phyloP scores from a whole-genome alignment of 2,797 vertebrate genomes.

The Eulemur mongoz region DNA sequence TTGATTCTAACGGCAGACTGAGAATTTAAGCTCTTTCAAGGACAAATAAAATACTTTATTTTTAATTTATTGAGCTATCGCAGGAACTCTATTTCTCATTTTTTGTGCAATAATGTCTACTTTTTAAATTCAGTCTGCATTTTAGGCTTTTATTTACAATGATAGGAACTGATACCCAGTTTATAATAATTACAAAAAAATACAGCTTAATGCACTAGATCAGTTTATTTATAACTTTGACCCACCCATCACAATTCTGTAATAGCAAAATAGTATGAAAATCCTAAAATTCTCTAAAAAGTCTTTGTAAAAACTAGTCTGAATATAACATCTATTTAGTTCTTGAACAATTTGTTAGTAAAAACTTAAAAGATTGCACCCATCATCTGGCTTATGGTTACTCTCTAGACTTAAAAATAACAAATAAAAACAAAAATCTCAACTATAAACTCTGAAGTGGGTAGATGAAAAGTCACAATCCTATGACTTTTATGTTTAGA shows the following conservation, averaged over 20 bases:
- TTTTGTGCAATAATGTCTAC: background rate
- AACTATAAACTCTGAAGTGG: background rate
- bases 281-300: background rate
- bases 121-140: slow-evolving; percentile 1
- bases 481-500: background rate
- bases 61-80: background rate
- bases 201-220: background rate
- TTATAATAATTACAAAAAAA: slow-evolving; percentile 36
- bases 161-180: background rate
- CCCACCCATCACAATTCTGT: background rate
- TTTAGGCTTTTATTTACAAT: slow-evolving; percentile 39
- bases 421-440: background rate
- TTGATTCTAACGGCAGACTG: background rate
- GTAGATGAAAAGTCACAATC: background rate
- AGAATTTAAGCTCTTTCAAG: slow-evolving; percentile 21
- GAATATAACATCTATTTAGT: background rate
- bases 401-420: background rate
- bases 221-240: slow-evolving; percentile 47
- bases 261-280: background rate
- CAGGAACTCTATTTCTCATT: background rate
- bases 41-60: slow-evolving; percentile 19
- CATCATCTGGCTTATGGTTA: background rate
- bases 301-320: background rate
- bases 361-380: background rate
- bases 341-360: background rate